A percentile compares a stretch with the other conserved stretches of the same genome.
phyloP scores from a whole-genome alignment of 1,140 invertebrate genomes.

The Daktulosphaira vitifoliae region DNA sequence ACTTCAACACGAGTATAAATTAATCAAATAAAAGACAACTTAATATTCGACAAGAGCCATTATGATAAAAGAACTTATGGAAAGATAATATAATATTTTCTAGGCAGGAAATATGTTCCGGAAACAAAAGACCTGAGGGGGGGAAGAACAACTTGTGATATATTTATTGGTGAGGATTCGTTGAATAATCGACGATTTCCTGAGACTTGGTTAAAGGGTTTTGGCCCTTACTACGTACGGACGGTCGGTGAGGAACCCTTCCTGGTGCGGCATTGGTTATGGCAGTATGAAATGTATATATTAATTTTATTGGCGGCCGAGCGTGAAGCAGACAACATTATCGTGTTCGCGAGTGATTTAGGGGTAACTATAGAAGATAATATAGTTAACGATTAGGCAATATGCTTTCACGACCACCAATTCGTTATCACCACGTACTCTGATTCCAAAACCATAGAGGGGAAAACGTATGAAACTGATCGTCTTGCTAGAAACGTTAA shows the following conservation, averaged over 20 bases:
- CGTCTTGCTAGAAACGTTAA: no score
- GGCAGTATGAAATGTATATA: neutral
- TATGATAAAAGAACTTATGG: neutral
- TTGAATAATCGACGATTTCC: slow-evolving; percentile 33
- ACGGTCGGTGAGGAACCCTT: neutral
- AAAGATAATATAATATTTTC: neutral
- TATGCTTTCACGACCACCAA: neutral
- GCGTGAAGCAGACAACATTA: slow-evolving; percentile 25
- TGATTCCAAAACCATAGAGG: no score
- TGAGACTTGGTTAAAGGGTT: slow-evolving; percentile 23
- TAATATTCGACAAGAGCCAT: no score
- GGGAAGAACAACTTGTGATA: slow-evolving; percentile 20
- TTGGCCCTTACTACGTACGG: neutral
- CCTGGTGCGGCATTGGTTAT: neutral
- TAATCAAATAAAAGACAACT: no score
- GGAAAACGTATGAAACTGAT: no score
- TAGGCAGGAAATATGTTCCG: slow-evolving; percentile 22
- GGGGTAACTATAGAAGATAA: no score
- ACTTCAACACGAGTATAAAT: no score
- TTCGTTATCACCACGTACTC: neutral
- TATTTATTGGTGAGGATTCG: slow-evolving; percentile 23
- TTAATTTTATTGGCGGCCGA: slow-evolving; percentile 33
- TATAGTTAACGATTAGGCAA: slow-evolving; percentile 19
- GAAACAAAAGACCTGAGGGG: slow-evolving; percentile 15
- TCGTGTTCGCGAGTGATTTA: neutral